Evolutionary conservation across 2,888 invertebrate genomes (phyloP), one percentile per base, ranked within the genome.

Genomic region (Hirudinaria manillensis): DNA sequence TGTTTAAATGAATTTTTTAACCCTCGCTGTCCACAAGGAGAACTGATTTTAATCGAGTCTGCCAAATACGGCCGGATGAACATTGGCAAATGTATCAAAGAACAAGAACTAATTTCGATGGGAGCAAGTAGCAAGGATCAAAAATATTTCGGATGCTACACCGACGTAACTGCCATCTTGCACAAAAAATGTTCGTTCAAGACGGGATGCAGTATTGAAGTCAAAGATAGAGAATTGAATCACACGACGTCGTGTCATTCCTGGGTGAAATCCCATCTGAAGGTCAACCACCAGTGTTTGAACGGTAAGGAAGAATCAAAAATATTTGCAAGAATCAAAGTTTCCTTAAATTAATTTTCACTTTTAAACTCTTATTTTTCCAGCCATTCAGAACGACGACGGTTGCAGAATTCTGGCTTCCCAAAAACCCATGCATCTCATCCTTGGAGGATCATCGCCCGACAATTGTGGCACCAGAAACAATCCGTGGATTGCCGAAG

Each of bases 1-100:
- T 73, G 73, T 32, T 7, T 19, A 24, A 36, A 34, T 34, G 73
- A 73, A 45, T 56, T 56, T 3, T 73, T 73, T 55, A 73, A 73
- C 19, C 56, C 73, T 3, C 56, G 38, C 34, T 73, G 73, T 65
- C 56, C 73, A 38, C 55, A 32, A 19, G 55, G 56, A 2, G 73
- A 73, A 73, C 29, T 65, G 4, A 19, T 73, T 24, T 36, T 73
- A 29, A 65, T 73, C 38, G 36, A 45, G 21, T 34, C 34, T 1
- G 73, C 73, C 65, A 73, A 73, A 36, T 73, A 73, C 55, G 73
- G 73, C 1, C 55, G 73, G 65, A 73, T 73, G 73, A 73, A 29
- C 36, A 56, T 73, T 24, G 73, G 73, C 36, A 68, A 32, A 32
- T 71, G 75, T 6, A 55, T 71, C 32, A 68, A 53, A 24, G 72